Conservation (phyloP, 2,113 vertebrate species). For the Spizaetus ornatus region DNA sequence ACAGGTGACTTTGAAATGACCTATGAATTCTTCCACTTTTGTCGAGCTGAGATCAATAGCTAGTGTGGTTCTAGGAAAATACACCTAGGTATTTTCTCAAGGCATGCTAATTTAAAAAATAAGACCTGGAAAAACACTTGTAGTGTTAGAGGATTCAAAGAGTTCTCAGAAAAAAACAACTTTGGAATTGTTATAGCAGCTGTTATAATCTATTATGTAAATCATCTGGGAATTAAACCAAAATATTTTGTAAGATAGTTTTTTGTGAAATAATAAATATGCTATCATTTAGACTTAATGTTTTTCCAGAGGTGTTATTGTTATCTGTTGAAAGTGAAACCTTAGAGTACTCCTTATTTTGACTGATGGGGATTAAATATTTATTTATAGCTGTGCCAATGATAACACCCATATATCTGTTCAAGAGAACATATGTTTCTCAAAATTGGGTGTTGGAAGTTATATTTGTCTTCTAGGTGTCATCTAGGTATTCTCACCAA, state of each 20-base stretch:
- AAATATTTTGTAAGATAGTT: conserved; percentile 43
- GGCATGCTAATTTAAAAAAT: conserved; percentile 16
- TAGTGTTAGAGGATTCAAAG: conserved; percentile 7
- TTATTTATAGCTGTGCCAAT: conserved; percentile 10
- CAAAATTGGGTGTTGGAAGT: not conserved
- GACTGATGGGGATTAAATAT: conserved; percentile 14
- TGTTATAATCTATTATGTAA: conserved; percentile 42
- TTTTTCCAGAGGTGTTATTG: conserved; percentile 45
- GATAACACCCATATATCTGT: conserved; percentile 20
- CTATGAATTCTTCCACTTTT: conserved; percentile 7
- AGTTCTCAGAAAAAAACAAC: not conserved
- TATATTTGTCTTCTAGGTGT: conserved; percentile 38
- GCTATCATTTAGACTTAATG: not conserved
- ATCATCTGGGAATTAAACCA: conserved; percentile 44
- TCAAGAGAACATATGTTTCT: conserved; percentile 13
- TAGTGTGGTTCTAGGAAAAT: not conserved
- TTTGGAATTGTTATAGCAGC: conserved; percentile 27
- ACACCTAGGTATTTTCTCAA: not conserved
- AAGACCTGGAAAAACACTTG: conserved; percentile 6
- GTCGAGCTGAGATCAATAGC: not conserved
- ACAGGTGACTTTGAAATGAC: conserved; percentile 52
- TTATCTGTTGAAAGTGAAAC: conserved; percentile 45
- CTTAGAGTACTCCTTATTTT: conserved; percentile 17
- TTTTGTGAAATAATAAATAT: conserved; percentile 47
- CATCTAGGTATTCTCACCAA: not conserved